Percentiles rank a stretch among this genome's conserved stretches.
Conservation (phyloP, 2,113 vertebrate species). For the Salvator merianae region DNA sequence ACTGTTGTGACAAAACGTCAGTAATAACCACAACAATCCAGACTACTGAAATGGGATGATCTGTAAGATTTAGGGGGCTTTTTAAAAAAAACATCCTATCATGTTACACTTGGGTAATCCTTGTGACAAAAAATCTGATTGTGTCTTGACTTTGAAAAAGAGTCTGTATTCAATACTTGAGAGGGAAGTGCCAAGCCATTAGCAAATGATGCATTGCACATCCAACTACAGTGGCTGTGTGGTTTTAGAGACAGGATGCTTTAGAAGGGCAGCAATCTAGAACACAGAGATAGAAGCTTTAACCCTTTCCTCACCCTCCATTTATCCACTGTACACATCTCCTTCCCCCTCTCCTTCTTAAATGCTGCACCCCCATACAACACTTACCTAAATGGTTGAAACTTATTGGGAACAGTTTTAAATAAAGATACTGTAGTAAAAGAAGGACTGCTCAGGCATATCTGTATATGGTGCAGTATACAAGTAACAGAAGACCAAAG, state of each 20-base stretch:
- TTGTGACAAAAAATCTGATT: neutral
- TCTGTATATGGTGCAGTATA: too few relatives aligned
- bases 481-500: too few relatives aligned
- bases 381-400: too few relatives aligned
- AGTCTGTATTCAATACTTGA: neutral
- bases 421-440: too few relatives aligned
- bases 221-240: neutral
- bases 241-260: neutral
- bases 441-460: too few relatives aligned
- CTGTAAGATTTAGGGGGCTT: neutral
- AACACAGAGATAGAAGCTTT: neutral
- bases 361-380: too few relatives aligned
- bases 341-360: too few relatives aligned
- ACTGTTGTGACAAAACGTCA: neutral
- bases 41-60: neutral
- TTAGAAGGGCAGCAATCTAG: neutral
- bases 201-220: neutral
- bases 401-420: too few relatives aligned
- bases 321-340: neutral
- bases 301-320: too few relatives aligned
- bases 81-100: neutral
- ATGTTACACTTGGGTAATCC: neutral
- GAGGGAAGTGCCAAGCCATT: neutral
- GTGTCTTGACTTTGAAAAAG: constrained; percentile 24
- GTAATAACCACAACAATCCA: neutral